Percentiles rank a stretch among this genome's conserved stretches.
These are phyloP conservation scores for Gymnodraco acuticeps DNA, from an alignment of 2,797 vertebrate genomes.

Conservation along the genomic window DNA sequence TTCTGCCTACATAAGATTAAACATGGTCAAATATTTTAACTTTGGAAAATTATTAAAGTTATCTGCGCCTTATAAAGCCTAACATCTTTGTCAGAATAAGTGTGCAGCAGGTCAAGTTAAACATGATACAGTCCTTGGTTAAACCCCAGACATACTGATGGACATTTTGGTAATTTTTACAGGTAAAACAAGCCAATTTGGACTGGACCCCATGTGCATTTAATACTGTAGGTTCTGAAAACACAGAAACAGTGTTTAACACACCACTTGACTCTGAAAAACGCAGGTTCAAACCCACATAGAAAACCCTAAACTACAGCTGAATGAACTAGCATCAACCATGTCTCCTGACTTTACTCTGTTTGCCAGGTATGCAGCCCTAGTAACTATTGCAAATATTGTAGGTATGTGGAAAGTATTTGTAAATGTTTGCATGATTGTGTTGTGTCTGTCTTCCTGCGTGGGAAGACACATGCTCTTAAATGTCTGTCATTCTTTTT, in stretches of 20 bases:
- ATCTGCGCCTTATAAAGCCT: not conserved
- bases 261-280: not conserved
- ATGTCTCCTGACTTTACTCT: not conserved
- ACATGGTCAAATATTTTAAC: too few relatives aligned
- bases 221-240: not conserved
- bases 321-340: not conserved
- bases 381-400: not conserved
- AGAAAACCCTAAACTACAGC: not conserved
- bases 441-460: not conserved
- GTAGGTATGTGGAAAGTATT: not conserved
- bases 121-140: not conserved
- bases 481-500: constrained; percentile 27
- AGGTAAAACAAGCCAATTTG: not conserved
- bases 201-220: not conserved
- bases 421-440: not conserved
- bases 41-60: too few relatives aligned
- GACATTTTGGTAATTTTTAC: not conserved
- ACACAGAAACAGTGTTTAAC: not conserved
- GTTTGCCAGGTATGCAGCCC: not conserved
- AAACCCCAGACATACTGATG: not conserved
- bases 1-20: too few relatives aligned
- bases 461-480: not conserved
- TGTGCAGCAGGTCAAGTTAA: not conserved
- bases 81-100: not conserved
- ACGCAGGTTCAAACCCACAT: not conserved